Base-by-base conservation (phyloP, 2,797 vertebrate genomes). In the Crypturellus tataupa region DNA sequence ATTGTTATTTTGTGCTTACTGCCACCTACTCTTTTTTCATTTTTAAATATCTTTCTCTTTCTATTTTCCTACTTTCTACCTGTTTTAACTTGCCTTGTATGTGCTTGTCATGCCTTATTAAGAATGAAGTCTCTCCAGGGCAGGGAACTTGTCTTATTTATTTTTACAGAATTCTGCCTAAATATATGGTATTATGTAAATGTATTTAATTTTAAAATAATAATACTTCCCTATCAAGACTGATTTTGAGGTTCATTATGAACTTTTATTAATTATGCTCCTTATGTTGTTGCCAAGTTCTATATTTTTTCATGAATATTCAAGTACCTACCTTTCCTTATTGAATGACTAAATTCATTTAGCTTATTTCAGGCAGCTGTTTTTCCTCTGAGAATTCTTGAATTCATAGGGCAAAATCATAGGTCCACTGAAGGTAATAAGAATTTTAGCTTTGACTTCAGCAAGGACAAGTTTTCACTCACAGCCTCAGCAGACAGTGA, bases 231-330 rank as follows among this genome's bases (percentile, higher is more conserved):
- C 60, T 67, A 95, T 92, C 71, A 90, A 80, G 68, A 87, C 25
- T 77, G 44, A 87, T 96, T 87, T 91, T 85, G 37, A 85, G 37
- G 20, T 75, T 72, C 53, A 10, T 68, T 29, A 4, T 92, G 20
- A 71, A 44, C 90, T 96, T 91, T 94, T 80, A 59, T 94, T 68
- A 73, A 77, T 77, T 80, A 64, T 87, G 39, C 10, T 80, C 12
- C 84, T 82, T 71, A 46, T 16, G 31, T 69, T 80, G 9, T 77
- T 92, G 35, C 19, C n/a, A 84, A 70, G 20, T 68, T 80, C 12
- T 3, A 14, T 65, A 68, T 60, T 78, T 87, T 86, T 80, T 84
- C n/a, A 79, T 80, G 42, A 35, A 64, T 91, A 86, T 90, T 95
- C 51, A 95, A 81, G 79, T 70, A 63, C 23, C 71, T 92, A 69